These are phyloP conservation scores for Atta colombica DNA, from an alignment of 1,140 invertebrate species.

Conservation along the genomic window DNA sequence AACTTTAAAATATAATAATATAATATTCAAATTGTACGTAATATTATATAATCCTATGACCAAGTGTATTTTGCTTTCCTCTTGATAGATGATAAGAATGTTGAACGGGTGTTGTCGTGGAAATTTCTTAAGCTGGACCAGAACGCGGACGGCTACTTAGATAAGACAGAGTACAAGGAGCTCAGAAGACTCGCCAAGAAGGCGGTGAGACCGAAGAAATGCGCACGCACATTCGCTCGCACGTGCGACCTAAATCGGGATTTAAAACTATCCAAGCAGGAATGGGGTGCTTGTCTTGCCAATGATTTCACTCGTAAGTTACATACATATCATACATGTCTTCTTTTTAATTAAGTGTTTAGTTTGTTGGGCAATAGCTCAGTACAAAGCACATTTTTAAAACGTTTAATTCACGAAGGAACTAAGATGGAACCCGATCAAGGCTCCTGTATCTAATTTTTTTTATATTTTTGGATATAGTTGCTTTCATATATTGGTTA, in stretches of 20 bases:
- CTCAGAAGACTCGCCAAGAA: slow-evolving; percentile 93
- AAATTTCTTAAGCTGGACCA: slow-evolving; percentile 94
- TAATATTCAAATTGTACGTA: too few species aligned
- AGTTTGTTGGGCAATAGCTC: not conserved
- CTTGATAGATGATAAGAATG: slow-evolving; percentile 82
- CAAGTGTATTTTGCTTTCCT: not conserved
- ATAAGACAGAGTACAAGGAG: slow-evolving; percentile 93
- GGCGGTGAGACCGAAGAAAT: slow-evolving; percentile 94
- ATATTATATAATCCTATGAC: not conserved
- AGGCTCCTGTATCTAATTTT: too few species aligned
- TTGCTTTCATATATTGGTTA: too few species aligned
- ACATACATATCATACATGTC: slow-evolving; percentile 30
- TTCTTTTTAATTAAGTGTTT: not conserved
- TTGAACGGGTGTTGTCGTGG: slow-evolving; percentile 91
- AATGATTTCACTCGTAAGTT: slow-evolving; percentile 89
- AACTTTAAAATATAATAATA: too few species aligned
- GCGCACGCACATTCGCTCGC: slow-evolving; percentile 94
- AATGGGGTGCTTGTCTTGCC: slow-evolving; percentile 94
- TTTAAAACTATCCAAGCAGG: slow-evolving; percentile 91
- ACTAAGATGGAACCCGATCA: too few species aligned
- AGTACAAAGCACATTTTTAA: too few species aligned
- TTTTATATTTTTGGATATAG: too few species aligned
- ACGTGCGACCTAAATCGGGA: slow-evolving; percentile 94
- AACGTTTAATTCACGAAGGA: too few species aligned
- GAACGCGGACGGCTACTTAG: slow-evolving; percentile 91